Conservation (phyloP, 2,113 vertebrate genomes). For the Cavia porcellus region DNA sequence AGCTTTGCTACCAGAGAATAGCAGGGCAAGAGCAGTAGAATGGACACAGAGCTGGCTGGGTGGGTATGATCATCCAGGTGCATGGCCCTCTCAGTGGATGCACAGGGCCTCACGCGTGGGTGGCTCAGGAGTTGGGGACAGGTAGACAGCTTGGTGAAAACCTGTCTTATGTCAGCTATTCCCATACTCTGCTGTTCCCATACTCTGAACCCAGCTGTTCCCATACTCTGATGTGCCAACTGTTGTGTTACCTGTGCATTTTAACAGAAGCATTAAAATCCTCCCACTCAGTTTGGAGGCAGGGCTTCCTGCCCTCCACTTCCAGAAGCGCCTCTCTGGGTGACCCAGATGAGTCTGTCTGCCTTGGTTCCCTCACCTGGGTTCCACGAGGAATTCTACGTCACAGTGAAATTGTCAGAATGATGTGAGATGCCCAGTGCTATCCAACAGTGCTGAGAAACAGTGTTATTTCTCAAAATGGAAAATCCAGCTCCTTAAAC, state of each 20-base stretch:
- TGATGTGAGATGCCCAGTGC: neutral
- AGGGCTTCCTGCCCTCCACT: neutral
- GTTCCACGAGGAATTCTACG: neutral
- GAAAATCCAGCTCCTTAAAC: neutral
- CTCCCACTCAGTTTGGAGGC: neutral
- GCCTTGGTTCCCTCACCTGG: neutral
- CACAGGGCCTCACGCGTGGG: neutral
- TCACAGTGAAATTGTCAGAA: neutral
- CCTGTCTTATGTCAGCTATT: neutral
- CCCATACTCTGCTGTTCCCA: no score
- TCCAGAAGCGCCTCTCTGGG: neutral
- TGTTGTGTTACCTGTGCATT: neutral
- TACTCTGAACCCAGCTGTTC: neutral
- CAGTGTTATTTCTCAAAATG: neutral
- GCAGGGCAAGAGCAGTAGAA: neutral
- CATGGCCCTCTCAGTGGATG: neutral
- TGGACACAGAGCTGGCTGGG: fast-evolving
- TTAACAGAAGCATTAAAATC: neutral
- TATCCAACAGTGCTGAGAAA: neutral
- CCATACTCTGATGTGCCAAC: neutral
- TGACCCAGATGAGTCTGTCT: neutral
- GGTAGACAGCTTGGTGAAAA: neutral
- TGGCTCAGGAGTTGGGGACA: neutral
- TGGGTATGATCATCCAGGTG: neutral
- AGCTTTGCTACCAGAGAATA: neutral